These are phyloP conservation scores for Rhagologus leucostigma DNA, from an alignment of 2,113 vertebrate genomes.

Conservation along the genomic window DNA sequence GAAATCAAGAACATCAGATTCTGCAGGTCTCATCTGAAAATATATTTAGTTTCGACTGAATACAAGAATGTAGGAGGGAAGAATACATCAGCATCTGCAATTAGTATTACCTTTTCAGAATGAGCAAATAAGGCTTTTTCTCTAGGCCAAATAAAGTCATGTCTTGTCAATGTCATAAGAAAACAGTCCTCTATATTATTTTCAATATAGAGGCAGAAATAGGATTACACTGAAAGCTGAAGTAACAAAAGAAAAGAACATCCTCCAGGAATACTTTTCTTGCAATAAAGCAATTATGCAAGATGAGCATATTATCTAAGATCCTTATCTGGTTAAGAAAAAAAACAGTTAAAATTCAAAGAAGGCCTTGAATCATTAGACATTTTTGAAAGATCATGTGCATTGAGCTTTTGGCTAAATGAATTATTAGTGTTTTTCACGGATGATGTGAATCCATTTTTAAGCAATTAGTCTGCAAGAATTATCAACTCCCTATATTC, in stretches of 20 bases:
- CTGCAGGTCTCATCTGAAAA: neutral
- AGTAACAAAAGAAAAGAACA: neutral
- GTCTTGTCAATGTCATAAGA: neutral
- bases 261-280: neutral
- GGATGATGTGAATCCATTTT: neutral
- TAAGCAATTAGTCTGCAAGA: neutral
- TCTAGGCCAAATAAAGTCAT: neutral
- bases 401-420: neutral
- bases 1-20: neutral
- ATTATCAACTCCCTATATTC: neutral
- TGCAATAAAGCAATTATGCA: conserved; percentile 16
- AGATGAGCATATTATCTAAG: neutral
- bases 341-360: conserved; percentile 18
- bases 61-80: neutral
- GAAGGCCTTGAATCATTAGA: neutral
- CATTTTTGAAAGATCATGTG: neutral
- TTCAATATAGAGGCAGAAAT: neutral
- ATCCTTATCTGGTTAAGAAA: neutral
- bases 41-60: neutral
- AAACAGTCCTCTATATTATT: neutral
- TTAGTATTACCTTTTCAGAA: neutral
- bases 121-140: neutral
- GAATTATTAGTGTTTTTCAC: neutral
- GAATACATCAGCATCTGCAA: neutral
- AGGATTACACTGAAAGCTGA: neutral